A percentile compares a stretch with the other conserved stretches of the same genome.
Evolutionary conservation across 1,140 invertebrate species (phyloP).

Genomic region (Drosophila neocordata): DNA sequence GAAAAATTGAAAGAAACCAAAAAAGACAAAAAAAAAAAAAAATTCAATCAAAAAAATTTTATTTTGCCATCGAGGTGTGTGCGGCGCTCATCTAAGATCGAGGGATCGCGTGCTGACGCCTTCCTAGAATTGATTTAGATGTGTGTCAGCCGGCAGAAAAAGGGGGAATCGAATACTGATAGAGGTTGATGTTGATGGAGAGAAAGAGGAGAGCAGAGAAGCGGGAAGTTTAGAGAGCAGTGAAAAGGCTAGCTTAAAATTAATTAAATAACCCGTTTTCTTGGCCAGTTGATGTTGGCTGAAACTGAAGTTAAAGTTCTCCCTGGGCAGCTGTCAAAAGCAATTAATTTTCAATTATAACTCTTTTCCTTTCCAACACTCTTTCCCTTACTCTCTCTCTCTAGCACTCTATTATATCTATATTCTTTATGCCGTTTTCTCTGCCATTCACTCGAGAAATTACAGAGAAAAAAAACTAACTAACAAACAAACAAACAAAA

Average conservation of each 20-base stretch:
- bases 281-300: constrained; percentile 1
- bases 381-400: background rate
- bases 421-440: no score
- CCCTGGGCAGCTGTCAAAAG: constrained; percentile 62
- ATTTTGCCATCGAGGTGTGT: no score
- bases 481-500: background rate
- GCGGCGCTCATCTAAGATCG: constrained; percentile 1
- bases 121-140: background rate
- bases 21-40: background rate
- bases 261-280: constrained; percentile 77
- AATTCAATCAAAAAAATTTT: background rate
- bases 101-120: constrained; percentile 50
- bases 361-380: background rate
- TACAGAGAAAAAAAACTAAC: constrained; percentile 50
- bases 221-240: background rate
- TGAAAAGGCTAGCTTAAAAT: constrained; percentile 63
- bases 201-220: no score
- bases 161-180: no score
- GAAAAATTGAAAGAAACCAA: constrained; percentile 15
- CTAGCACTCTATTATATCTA: background rate
- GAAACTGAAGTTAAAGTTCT: constrained; percentile 16
- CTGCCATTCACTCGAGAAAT: constrained; percentile 50
- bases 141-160: no score
- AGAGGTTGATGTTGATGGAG: no score
- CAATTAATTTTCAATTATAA: constrained; percentile 78